A percentile compares a stretch with the other conserved stretches of the same genome.
Conservation (phyloP, 2,113 vertebrate species). For the Pavo muticus region DNA sequence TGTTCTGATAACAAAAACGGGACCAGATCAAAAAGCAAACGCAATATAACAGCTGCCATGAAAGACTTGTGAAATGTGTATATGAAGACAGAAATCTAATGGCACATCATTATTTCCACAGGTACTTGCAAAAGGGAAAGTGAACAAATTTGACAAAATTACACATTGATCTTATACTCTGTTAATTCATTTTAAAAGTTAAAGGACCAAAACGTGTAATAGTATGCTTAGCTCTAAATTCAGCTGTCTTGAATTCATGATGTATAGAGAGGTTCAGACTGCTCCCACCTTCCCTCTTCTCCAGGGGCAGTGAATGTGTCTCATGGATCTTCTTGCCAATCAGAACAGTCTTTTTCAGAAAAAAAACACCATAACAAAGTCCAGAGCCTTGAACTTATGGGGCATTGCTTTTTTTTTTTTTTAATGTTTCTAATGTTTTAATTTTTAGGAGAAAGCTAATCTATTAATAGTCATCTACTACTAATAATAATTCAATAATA, state of each 20-base stretch:
- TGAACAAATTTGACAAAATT: not conserved
- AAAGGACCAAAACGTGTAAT: not conserved
- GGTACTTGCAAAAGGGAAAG: not conserved
- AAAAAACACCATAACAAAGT: not conserved
- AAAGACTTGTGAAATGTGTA: not conserved
- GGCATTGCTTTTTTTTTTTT: not conserved
- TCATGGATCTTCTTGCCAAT: not conserved
- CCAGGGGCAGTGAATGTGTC: not conserved
- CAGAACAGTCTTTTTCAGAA: not conserved
- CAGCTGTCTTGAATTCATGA: not conserved
- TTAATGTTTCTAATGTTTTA: not conserved
- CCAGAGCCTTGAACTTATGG: not conserved
- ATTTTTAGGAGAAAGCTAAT: not conserved
- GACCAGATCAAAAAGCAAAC: not conserved
- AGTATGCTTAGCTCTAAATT: not conserved
- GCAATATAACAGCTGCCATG: not conserved
- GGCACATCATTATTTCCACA: not conserved
- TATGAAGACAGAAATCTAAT: not conserved
- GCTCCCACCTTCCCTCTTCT: not conserved
- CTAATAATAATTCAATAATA: not conserved
- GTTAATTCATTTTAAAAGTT: not conserved
- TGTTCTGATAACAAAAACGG: not conserved
- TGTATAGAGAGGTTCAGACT: not conserved
- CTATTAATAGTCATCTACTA: not conserved
- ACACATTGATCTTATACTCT: not conserved